These are phyloP conservation scores for Nymphalis c-album DNA, from an alignment of 2,888 invertebrate genomes.

Conservation along the genomic window DNA sequence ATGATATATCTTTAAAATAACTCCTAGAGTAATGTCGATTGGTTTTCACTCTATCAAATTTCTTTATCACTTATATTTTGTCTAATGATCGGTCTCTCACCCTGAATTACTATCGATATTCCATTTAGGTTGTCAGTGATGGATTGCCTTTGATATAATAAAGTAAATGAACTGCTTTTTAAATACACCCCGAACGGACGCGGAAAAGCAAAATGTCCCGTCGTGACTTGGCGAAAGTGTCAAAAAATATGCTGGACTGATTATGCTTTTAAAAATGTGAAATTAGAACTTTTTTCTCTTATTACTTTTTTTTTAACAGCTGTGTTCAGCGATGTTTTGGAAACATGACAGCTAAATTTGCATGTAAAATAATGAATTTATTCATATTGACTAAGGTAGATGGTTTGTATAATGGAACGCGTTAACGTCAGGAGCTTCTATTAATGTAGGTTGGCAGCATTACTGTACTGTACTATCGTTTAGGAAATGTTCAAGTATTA, in stretches of 20 bases:
- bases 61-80: conserved; percentile 7
- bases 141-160: conserved; percentile 69
- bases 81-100: conserved; percentile 27
- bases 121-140: conserved; percentile 67
- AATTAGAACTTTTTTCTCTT: not conserved
- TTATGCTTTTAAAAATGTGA: conserved; percentile 35
- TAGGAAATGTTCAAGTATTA: too few relatives aligned
- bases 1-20: too few relatives aligned
- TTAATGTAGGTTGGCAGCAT: too few relatives aligned
- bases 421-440: too few relatives aligned
- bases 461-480: too few relatives aligned
- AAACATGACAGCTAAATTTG: not conserved
- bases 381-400: too few relatives aligned
- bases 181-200: conserved; percentile 54
- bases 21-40: too few relatives aligned
- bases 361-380: too few relatives aligned
- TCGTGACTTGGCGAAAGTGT: conserved; percentile 55
- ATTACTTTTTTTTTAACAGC: conserved; percentile 7
- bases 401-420: too few relatives aligned
- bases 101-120: conserved; percentile 54
- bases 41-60: not conserved
- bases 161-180: conserved; percentile 69
- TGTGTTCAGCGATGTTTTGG: not conserved
- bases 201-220: conserved; percentile 52
- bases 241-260: conserved; percentile 44